Base-by-base conservation (phyloP, 2,888 invertebrate species). In the Dolichomitus sp. region DNA sequence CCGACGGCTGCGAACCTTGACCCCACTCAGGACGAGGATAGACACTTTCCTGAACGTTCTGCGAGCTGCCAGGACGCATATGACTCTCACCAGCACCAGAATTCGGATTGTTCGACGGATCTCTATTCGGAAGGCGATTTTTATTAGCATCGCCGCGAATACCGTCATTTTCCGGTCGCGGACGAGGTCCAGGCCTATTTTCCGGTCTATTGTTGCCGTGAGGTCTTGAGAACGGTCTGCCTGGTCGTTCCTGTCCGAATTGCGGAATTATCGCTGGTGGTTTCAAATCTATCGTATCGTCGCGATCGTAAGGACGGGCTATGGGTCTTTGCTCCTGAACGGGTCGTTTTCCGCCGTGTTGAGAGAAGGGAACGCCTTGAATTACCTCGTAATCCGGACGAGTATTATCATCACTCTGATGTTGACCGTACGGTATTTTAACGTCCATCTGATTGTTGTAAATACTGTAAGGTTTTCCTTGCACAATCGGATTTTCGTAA, bases 201-300 rank as follows among this genome's bases (percentile, higher is more conserved):
- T 89, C 87, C 7, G 86, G 78, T 52, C 85, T 85, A 7, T 61
- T 76, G 9, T 79, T 61, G 12, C 52, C 63, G n/a, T 90, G 81
- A 0, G 88, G 86, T 72, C 88, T 88, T 3, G 87, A 74, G 48
- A 86, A 90, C 9, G 90, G 90, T 80, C 90, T 87, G 45, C 88
- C 89, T 5, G 90, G 90, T 9, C 90, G 90, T 2, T 91, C 89
- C 4, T 86, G 82, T 6, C 76, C 66, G 0, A 88, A 88, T 12
- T 87, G 87, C 1, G 89, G 72, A 73, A 84, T 85, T 6, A 87
- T 88, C 0, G 88, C 90, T 0, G 92, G 91, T 11, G 92, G 89
- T 30, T 91, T 92, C 4, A 91, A 73, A 42, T 92, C 90, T 23
- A 89, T 88, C 9, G 88, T 88, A 17, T 91, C 91, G n/a, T 89